Percentiles rank a stretch among this genome's conserved stretches.
Conservation (phyloP, 2,888 invertebrate species). For the Osedax frankpressi region DNA sequence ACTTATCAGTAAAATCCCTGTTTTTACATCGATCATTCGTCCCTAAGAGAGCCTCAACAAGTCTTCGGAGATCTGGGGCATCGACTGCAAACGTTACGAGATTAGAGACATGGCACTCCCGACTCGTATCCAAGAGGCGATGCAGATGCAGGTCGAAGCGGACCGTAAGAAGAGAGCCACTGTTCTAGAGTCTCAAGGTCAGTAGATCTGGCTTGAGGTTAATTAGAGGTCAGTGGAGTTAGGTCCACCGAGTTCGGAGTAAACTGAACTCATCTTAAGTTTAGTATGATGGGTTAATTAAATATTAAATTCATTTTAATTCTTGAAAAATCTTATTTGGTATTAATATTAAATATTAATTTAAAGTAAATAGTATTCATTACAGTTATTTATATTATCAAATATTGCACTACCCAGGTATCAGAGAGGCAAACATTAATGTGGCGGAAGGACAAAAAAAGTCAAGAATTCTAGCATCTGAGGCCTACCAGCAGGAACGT, state of each 20-base stretch:
- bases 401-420: constrained; percentile 46
- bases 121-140: constrained; percentile 83
- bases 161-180: constrained; percentile 90
- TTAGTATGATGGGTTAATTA: background rate
- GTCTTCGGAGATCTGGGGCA: constrained; percentile 95
- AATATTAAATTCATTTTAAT: background rate
- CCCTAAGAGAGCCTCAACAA: constrained; percentile 65
- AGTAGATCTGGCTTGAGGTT: constrained; percentile 32
- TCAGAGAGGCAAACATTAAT: constrained; percentile 66
- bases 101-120: constrained; percentile 82
- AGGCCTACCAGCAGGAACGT: constrained; percentile 83
- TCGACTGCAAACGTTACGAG: constrained; percentile 85
- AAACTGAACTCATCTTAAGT: background rate
- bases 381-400: too few species aligned
- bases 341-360: too few species aligned
- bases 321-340: too few species aligned
- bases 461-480: constrained; percentile 79
- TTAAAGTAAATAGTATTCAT: too few species aligned
- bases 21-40: too few species aligned
- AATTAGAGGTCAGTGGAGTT: background rate
- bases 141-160: constrained; percentile 99
- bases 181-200: constrained; percentile 89
- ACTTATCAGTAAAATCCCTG: too few species aligned
- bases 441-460: constrained; percentile 89
- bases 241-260: too few species aligned